Base-by-base conservation (phyloP, 2,888 invertebrate genomes). In the Chydorus sphaericus region DNA sequence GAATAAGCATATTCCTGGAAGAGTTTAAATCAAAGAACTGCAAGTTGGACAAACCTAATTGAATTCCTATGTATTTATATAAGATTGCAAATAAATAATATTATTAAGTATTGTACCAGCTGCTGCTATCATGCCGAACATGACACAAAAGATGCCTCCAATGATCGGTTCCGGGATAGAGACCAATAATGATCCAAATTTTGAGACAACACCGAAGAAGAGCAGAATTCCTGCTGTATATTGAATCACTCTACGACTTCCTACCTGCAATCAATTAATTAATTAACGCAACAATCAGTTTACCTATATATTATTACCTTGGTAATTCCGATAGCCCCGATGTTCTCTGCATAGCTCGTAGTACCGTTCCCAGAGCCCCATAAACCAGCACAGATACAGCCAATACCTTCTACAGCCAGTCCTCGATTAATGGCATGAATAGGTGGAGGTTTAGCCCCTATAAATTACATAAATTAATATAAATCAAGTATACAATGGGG, bases 291-390 rank as follows among this genome's bases (percentile, higher is more conserved):
- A n/a, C n/a, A n/a, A n/a, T n/a, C n/a, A n/a, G n/a, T n/a, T n/a
- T n/a, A n/a, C n/a, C n/a, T n/a, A n/a, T n/a, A n/a, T n/a, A n/a
- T n/a, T n/a, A n/a, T 57, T 64, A 84, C 85, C 74, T 84, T 83
- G 2, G 87, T 88, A 1, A 88, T 83, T 33, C 88, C 88, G 61
- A 91, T 89, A 1, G 88, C 87, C 1, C 89, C 90, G 39, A 91
- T 87, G 67, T 90, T 90, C 68, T 89, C 88, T 53, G 87, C 86
- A 66, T 90, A 90, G 3, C 88, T 89, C 62, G 89, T 90, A 49
- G 88, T 87, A 0, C 88, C 89, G 64, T 86, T 87, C 1, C 87
- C 88, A 28, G 84, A 80, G 8, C 90, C 91, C 81, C 86, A 85
- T 4, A 88, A 75, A 0, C 88, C 90, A 0, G 87, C 86, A 44